Evolutionary conservation across 2,113 vertebrate species (phyloP), one percentile per base, ranked within the genome.

Genomic region (Chaetops frenatus): DNA sequence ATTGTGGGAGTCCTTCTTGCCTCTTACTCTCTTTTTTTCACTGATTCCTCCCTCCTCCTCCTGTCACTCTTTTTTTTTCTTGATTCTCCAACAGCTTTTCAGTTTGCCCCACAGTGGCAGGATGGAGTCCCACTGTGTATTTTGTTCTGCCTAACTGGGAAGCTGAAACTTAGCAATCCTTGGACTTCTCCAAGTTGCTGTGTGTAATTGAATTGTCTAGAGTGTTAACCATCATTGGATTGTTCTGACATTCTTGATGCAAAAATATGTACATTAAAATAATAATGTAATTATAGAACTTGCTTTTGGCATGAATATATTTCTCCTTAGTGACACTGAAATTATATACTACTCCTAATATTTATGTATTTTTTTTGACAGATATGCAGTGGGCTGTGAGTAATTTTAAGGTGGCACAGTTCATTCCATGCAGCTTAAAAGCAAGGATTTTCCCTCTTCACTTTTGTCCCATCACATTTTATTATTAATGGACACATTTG

Each of bases 271-370:
- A 76, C 70, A 42, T 76, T 91, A 88, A 85, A 91, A 87, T 82
- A 33, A 64, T 87, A 92, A 90, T 20, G 58, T 80, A 85, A 91
- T 91, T 90, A 87, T 53, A 77, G 60, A 89, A 71, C 58, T 92
- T 67, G 66, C 84, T 95, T 90, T 91, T 88, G 84, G 95, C 81
- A 48, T 86, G 78, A 92, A 82, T 86, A 35, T 76, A 82, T 92
- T 91, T 86, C 36, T 82, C 78, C 57, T 69, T 53, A 25, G 9
- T 82, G 93, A 85, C 91, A 91, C 0, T 61, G 42, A 79, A 92
- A 92, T 92, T 53, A 92, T 90, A 94, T 87, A 58, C 20, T 76
- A 13, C 40, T 74, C n/a, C 33, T 28, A 67, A 12, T 57, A 47
- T 81, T 73, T 74, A 10, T 76, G 2, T 86, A 88, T 94, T 91